Base-by-base conservation (phyloP, 1,140 invertebrate species). In the Diprion similis region DNA sequence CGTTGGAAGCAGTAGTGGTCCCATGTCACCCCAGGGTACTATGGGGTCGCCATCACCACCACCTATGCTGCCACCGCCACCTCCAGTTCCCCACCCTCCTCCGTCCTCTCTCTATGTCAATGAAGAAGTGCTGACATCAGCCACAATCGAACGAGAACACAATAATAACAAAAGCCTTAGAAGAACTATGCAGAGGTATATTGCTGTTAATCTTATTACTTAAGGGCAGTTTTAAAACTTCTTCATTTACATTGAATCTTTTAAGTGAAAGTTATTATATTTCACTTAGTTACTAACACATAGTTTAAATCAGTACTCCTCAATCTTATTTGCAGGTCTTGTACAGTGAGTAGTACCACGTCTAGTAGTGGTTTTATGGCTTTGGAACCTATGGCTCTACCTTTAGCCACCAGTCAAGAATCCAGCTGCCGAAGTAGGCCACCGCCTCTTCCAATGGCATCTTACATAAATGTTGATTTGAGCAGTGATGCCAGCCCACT, bases 1-100 rank as follows among this genome's bases (percentile, higher is more conserved):
- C 68, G 80, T 88, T 9, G 86, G 83, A 24, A 89, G 88, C 70
- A 89, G 90, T 70, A 90, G 89, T 81, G 91, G 91, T 72, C 87
- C 89, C 46, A 84, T 90, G 65, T 89, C 89, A 68, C 91, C 91
- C 68, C 86, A 86, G 75, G 85, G 85, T 47, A 90, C 90, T 47
- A 85, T 89, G 73, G 87, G 83, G 9, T 83, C 83, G n/a, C 84
- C 86, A 17, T 86, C 89, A 2, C 86, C 87, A 24, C 87, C 89
- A 9, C 84, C 85, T 17, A 73, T 79, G 18, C 78, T 80, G 66
- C 72, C 83, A 80, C 79, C 89, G 80, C 80, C 85, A 82, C 73
- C 83, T 83, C 71, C 85, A 83, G 70, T 83, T 87, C 75, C 86
- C 82, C 76, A 86, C 82, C 76, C 89, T 80, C 81, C 87, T 84